Base-by-base conservation (phyloP, 2,113 vertebrate genomes). In the Lampris incognitus region DNA sequence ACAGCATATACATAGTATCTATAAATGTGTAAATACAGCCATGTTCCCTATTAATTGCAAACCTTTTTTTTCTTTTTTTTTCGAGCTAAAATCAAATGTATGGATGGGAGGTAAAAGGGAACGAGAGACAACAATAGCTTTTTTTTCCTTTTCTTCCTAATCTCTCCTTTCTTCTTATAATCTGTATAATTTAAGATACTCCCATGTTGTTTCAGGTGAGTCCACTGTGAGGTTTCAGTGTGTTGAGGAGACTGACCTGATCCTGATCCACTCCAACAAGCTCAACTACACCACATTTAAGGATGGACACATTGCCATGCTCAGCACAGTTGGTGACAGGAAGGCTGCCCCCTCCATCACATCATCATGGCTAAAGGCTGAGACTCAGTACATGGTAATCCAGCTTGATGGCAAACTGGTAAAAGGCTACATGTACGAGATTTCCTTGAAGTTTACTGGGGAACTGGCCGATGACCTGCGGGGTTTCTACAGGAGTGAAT, bases 251-350 rank as follows among this genome's bases (percentile, higher is more conserved):
- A 99, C 97, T 0, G 0, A 95, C 42, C 57, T 97, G 84, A 96
- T 99, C 85, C 89, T 99, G 24, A 97, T 99, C 76, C 97, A 99
- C 92, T 97, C 95, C 91, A 96, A 97, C 41, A 95, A 96, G 48
- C 95, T 99, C 50, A 95, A 94, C 72, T 95, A 96, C 86, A 95
- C 91, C 0, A 0, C 0, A 0, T 13, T 54, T 0, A 10, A 60
- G 0, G 71, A 48, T 0, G 1, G 0, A 1, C 76, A 89, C 1
- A 1, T 0, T 0, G 82, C 85, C 2, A 58, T 0, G 0, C 82
- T 96, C 0, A 0, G 38, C 88, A 58, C 89, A 1, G 2, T 87
- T 37, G 3, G 0, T 0, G 24, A 3, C 3, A 1, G 71, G 5
- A 0, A 0, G 50, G 24, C 0, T 0, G 9, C 51, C 0, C 96